Base-by-base conservation (phyloP, 2,797 vertebrate genomes). In the Phoxinus dragarum region DNA sequence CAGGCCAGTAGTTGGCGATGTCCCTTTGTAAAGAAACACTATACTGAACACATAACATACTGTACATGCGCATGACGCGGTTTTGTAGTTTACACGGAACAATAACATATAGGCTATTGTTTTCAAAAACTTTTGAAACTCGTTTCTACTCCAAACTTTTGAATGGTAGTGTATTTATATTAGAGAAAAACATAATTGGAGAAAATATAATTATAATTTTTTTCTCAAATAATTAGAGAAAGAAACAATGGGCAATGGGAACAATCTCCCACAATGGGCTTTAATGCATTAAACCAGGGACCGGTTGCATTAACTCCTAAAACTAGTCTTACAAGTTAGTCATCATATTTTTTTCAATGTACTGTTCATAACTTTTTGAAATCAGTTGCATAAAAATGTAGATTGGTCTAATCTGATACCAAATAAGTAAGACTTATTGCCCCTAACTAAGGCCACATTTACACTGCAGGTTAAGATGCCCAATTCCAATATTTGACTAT, bases 281-380 rank as follows among this genome's bases (percentile, higher is more conserved):
- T 84, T 69, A 6, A 78, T 7, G 61, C n/a, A 34, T 47, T 77
- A 56, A 69, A 68, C 42, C 64, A 54, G n/a, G n/a, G 59, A 4
- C 56, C 11, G 5, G 11, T 14, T 64, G n/a, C n/a, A 14, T 64
- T 6, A 64, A 64, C n/a, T 61, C 23, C 56, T n/a, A 3, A 59
- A 10, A 61, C 9, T 27, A 27, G 9, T 27, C 23, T 61, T 61
- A 12, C 56, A 64, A 64, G n/a, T 64, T 64, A 31, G 11, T 61
- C 59, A 31, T 27, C 12, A 19, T 4, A 12, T 61, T 61, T 61
- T 61, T 61, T n/a, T 11, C 1, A 56, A 9, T 21, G 23, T 21
- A 56, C 21, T 23, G 21, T 59, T 61, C 56, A 61, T 12, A 61
- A 61, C n/a, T 61, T n/a, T 11, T n/a, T 64, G 0, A 66, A 16